Base-by-base conservation (phyloP, 2,113 vertebrate genomes). In the Takifugu bimaculatus region DNA sequence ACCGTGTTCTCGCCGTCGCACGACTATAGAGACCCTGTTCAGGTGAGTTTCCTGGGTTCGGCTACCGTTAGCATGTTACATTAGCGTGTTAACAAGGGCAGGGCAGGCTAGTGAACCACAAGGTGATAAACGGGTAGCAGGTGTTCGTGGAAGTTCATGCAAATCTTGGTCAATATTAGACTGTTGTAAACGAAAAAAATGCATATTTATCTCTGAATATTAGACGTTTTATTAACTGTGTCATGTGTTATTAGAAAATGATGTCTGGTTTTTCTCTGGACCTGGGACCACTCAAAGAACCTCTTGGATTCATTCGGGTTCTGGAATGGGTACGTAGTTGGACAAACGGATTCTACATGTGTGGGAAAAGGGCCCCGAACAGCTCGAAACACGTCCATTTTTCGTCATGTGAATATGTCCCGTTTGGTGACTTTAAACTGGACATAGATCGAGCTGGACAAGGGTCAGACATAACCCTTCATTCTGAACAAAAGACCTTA, bases 301-400 rank as follows among this genome's bases (percentile, higher is more conserved):
- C 96, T 5, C 81, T 98, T 68, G 96, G 94, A 54, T 97, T 96
- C 78, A 93, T 96, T 79, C 96, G 95, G 65, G 82, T 95, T 54
- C 85, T 98, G 66, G 92, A 98, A 81, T 97, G 96, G 96, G 96
- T 97, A 82, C 94, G 94, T 88, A 15, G 35, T 54, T 25, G 15
- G 35, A 0, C 39, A 27, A 49, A 28, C 4, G 5, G 12, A 12
- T 4, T 12, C 7, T 13, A 13, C 44, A 47, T 4, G 44, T 47
- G 39, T 27, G n/a, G 32, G 20, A 20, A 20, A 20, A 20, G 20
- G 20, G 20, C 20, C 20, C 20, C 20, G 20, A 20, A 20, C 20
- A 20, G 20, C 20, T 20, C 20, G 20, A 20, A 20, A 20, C 20
- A 20, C 20, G 20, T 20, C 20, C 20, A 20, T 20, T 20, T 20